A percentile compares a stretch with the other conserved stretches of the same genome.
These are phyloP conservation scores for Accipiter minullus DNA, from an alignment of 2,797 vertebrate species.

Conservation along the genomic window DNA sequence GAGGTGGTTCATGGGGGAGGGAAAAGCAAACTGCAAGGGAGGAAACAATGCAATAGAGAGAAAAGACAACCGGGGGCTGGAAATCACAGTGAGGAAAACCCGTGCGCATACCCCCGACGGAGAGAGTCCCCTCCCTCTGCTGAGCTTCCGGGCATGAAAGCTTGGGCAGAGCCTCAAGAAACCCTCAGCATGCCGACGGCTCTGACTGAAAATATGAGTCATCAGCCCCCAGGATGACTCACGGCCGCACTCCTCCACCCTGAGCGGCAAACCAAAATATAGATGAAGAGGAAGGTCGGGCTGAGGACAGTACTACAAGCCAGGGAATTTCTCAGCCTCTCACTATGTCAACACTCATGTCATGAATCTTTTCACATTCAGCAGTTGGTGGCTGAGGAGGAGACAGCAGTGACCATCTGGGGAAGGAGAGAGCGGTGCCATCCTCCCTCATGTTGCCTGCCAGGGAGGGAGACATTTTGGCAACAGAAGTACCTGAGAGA, in stretches of 20 bases:
- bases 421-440: slow-evolving; percentile 1
- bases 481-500: slow-evolving; percentile 25
- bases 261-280: not conserved
- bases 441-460: not conserved
- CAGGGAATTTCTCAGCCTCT: slow-evolving; percentile 69
- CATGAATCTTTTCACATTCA: slow-evolving; percentile 59
- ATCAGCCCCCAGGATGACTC: slow-evolving; percentile 51
- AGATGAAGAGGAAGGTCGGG: slow-evolving; percentile 60
- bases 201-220: slow-evolving; percentile 53
- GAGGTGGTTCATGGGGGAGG: not conserved
- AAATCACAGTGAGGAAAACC: not conserved
- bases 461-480: not conserved
- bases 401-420: slow-evolving; percentile 50
- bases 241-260: not conserved
- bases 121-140: not conserved
- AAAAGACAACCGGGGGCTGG: not conserved
- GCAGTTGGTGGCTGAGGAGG: slow-evolving; percentile 44
- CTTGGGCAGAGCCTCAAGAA: not conserved
- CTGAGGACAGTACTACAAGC: slow-evolving; percentile 57
- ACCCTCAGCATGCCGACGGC: not conserved
- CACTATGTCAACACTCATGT: slow-evolving; percentile 52
- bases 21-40: not conserved
- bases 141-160: not conserved
- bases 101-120: not conserved
- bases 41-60: not conserved